phyloP scores from a whole-genome alignment of 2,797 vertebrate species.

The Pygocentrus nattereri region DNA sequence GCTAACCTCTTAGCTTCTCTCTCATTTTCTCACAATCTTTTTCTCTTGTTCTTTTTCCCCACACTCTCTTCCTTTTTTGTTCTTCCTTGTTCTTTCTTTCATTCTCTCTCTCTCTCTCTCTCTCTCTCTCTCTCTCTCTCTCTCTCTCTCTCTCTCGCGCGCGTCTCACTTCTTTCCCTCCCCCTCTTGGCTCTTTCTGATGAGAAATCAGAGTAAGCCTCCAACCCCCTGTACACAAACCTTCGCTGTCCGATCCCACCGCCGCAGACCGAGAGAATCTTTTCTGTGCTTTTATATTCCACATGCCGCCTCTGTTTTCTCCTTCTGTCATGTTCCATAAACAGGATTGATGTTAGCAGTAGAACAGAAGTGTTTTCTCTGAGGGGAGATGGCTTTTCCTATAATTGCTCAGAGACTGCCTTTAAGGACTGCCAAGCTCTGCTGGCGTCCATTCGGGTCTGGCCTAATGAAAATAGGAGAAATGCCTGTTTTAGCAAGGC shows the following conservation, averaged over 20 bases:
- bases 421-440: conserved; percentile 17
- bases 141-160: background rate
- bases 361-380: conserved; percentile 32
- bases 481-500: conserved; percentile 5
- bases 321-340: conserved; percentile 42
- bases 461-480: conserved; percentile 27
- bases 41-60: too few species aligned
- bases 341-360: conserved; percentile 40
- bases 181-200: conserved; percentile 12
- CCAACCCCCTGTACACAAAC: background rate
- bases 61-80: background rate
- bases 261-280: conserved; percentile 1
- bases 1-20: background rate
- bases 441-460: conserved; percentile 16
- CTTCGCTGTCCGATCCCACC: background rate
- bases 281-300: background rate
- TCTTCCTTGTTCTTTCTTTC: background rate
- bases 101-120: background rate
- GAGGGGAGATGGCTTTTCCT: conserved; percentile 32
- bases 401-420: conserved; percentile 37
- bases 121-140: background rate
- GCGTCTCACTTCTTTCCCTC: background rate
- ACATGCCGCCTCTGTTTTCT: background rate
- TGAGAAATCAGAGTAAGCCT: conserved; percentile 19
- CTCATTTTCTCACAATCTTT: background rate